Conservation (phyloP, 2,113 vertebrate genomes). For the Psophia crepitans region DNA sequence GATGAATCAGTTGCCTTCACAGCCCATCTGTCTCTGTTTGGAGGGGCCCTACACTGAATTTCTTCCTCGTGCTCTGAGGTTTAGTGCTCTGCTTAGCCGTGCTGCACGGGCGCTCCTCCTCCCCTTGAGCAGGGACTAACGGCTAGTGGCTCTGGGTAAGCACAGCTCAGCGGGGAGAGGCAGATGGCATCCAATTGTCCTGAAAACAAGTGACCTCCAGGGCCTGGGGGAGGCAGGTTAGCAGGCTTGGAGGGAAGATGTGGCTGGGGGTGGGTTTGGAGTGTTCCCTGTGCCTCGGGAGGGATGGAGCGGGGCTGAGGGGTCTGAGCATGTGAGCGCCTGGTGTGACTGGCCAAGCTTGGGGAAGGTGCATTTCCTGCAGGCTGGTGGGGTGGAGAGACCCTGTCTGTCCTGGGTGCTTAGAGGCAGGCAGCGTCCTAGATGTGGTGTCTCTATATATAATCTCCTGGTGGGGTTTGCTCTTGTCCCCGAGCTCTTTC, state of each 20-base stretch:
- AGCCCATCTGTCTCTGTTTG: conserved; percentile 54
- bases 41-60: conserved; percentile 1
- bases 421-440: not conserved
- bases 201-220: not conserved
- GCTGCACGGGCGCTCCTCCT: not conserved
- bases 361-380: not conserved
- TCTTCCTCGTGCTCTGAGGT: not conserved
- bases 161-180: not conserved
- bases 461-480: not conserved
- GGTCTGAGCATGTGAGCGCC: not conserved
- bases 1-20: conserved; percentile 57
- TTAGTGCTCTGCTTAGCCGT: not conserved
- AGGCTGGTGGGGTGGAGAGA: not conserved
- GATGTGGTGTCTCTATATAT: not conserved
- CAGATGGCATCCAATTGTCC: not conserved
- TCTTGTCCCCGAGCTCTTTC: not conserved
- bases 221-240: not conserved
- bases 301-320: not conserved
- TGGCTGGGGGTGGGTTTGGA: accelerated
- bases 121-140: not conserved
- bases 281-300: not conserved
- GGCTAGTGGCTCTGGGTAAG: not conserved
- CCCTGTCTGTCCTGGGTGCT: accelerated
- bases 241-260: accelerated
- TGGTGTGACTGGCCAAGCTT: not conserved